A percentile compares a stretch with the other conserved stretches of the same genome.
These are phyloP conservation scores for Centroberyx gerrardi DNA, from an alignment of 2,797 vertebrate species.

Conservation along the genomic window DNA sequence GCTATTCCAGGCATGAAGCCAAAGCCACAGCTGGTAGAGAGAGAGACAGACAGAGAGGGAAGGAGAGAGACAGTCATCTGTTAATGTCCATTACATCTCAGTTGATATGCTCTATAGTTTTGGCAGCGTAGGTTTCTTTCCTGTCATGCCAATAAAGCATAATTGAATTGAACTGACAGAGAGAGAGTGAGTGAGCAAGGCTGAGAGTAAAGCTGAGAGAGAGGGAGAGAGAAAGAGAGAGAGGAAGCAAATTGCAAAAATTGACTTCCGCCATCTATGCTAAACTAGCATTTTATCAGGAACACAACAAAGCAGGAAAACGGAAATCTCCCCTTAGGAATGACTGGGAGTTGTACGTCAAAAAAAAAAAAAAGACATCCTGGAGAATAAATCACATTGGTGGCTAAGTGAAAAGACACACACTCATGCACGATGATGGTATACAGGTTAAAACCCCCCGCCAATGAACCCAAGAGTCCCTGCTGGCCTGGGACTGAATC, in stretches of 20 bases:
- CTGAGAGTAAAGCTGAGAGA: neutral
- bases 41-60: slow-evolving; percentile 32
- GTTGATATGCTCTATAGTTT: slow-evolving; percentile 44
- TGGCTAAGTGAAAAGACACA: neutral
- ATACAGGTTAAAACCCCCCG: too few species aligned
- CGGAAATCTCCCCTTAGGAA: neutral
- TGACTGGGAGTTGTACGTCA: neutral
- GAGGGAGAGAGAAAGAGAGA: neutral
- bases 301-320: slow-evolving; percentile 10
- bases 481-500: too few species aligned
- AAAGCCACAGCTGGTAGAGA: slow-evolving; percentile 70
- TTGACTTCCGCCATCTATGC: slow-evolving; percentile 10
- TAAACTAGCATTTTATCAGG: neutral
- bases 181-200: slow-evolving; percentile 10
- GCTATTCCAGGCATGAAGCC: slow-evolving; percentile 77
- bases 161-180: slow-evolving; percentile 50
- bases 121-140: slow-evolving; percentile 36
- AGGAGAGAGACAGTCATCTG: slow-evolving; percentile 36
- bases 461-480: too few species aligned
- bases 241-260: neutral
- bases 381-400: neutral
- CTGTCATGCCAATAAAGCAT: slow-evolving; percentile 55
- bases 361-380: neutral
- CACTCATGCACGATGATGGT: too few species aligned
- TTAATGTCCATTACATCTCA: slow-evolving; percentile 49